These are phyloP conservation scores for Drosophila littoralis DNA, from an alignment of 1,140 invertebrate species.

Conservation along the genomic window DNA sequence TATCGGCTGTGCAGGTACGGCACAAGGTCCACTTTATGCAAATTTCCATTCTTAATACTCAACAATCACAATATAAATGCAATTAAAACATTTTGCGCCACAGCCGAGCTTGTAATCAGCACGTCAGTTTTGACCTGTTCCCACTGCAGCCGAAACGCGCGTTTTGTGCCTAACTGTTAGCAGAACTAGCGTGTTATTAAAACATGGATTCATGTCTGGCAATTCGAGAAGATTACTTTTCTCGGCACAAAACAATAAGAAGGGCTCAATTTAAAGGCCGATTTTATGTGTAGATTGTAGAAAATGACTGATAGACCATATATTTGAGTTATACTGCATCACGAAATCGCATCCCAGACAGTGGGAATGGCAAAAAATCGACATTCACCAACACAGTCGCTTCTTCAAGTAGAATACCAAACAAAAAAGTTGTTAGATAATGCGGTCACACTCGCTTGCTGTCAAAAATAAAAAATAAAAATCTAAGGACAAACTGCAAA, in stretches of 20 bases:
- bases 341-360: background rate
- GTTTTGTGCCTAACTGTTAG: background rate
- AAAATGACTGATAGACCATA: background rate
- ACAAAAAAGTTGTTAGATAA: background rate
- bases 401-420: background rate
- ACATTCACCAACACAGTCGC: background rate
- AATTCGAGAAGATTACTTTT: background rate
- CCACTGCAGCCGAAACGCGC: background rate
- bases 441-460: constrained; percentile 25
- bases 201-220: background rate
- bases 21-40: constrained; percentile 76
- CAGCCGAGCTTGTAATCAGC: background rate
- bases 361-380: background rate
- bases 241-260: background rate
- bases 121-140: background rate
- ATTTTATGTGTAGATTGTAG: background rate
- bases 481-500: constrained; percentile 24
- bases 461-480: constrained; percentile 28
- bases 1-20: constrained; percentile 55
- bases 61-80: background rate
- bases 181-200: background rate
- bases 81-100: constrained; percentile 12
- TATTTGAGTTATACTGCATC: background rate
- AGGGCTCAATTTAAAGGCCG: background rate
- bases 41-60: constrained; percentile 59